Conservation (phyloP, 2,797 vertebrate species). For the Silurus aristotelis region DNA sequence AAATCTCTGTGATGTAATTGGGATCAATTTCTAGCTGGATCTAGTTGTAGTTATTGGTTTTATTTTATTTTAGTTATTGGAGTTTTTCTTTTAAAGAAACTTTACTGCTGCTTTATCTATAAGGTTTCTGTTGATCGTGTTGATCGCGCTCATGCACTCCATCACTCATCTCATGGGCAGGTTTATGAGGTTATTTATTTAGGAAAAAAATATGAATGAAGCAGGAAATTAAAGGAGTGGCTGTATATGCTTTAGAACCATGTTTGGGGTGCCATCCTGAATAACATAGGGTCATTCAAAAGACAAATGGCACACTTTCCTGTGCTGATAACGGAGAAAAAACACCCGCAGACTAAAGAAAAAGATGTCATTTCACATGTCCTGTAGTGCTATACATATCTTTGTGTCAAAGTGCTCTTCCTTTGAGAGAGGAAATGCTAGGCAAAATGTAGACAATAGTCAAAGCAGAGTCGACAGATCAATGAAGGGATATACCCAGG, state of each 20-base stretch:
- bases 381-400: no score
- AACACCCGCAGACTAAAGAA: neutral
- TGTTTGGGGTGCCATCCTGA: neutral
- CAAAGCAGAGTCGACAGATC: neutral
- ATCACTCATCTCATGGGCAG: neutral
- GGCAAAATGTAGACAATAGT: neutral
- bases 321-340: neutral
- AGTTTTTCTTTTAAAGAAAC: neutral
- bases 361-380: neutral
- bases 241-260: neutral
- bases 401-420: neutral
- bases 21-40: neutral
- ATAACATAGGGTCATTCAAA: constrained; percentile 15
- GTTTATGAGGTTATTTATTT: neutral
- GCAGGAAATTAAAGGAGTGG: constrained; percentile 1
- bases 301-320: constrained; percentile 30
- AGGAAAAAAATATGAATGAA: neutral
- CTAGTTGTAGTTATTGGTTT: neutral
- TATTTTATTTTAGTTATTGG: no score
- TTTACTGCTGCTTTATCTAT: neutral
- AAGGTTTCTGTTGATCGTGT: no score
- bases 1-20: no score
- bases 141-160: neutral
- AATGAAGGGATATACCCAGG: neutral
- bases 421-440: neutral